Evolutionary conservation across 2,113 vertebrate genomes (phyloP).

Genomic region (Malurus elegans): DNA sequence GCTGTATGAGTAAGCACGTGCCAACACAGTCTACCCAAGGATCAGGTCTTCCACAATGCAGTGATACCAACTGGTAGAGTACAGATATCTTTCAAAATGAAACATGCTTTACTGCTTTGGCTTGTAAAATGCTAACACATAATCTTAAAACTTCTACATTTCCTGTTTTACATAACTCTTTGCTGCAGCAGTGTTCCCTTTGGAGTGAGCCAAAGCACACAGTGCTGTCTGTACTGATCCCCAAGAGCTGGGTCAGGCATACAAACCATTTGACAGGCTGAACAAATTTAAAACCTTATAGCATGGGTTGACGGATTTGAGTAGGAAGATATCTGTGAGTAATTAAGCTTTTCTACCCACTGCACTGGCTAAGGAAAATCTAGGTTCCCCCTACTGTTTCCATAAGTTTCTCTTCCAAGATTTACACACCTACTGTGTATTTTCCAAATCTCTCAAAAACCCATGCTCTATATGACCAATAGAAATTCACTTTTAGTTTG

Average conservation of each 20-base stretch:
- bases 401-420: not conserved
- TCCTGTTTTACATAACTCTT: not conserved
- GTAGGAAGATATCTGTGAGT: not conserved
- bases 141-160: not conserved
- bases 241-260: not conserved
- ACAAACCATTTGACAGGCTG: not conserved
- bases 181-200: not conserved
- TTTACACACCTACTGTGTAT: not conserved
- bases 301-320: not conserved
- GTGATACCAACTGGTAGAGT: accelerated
- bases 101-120: not conserved
- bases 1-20: not conserved
- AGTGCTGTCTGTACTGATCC: not conserved
- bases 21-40: not conserved
- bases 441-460: not conserved
- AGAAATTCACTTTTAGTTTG: not conserved
- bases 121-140: not conserved
- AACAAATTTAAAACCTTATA: not conserved
- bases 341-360: not conserved
- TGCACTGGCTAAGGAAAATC: not conserved
- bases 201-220: not conserved
- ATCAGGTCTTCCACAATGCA: not conserved
- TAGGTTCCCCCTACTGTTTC: not conserved
- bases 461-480: not conserved
- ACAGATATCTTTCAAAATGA: not conserved